Conservation (phyloP, 2,113 vertebrate species). For the Bettongia penicillata region DNA sequence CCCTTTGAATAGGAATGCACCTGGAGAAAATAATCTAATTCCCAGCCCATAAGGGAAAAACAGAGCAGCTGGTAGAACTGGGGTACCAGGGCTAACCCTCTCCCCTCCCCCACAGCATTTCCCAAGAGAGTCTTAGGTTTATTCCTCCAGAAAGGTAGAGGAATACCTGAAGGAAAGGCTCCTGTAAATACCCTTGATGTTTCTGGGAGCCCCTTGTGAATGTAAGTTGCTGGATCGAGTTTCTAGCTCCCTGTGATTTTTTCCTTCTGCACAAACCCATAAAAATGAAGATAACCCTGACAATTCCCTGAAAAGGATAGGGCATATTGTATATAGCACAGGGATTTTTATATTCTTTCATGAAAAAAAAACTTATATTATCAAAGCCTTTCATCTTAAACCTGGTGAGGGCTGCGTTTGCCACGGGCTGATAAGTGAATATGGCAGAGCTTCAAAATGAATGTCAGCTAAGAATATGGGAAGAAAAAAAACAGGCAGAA, state of each 20-base stretch:
- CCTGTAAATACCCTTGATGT: neutral
- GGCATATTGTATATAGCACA: constrained; percentile 66
- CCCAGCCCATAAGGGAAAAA: neutral
- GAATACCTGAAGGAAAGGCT: neutral
- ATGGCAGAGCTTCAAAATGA: constrained; percentile 77
- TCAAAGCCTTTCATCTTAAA: constrained; percentile 71
- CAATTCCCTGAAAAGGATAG: constrained; percentile 59
- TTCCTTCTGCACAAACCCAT: neutral
- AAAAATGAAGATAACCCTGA: constrained; percentile 43
- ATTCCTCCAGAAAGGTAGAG: neutral
- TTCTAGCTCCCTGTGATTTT: neutral
- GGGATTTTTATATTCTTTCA: constrained; percentile 54
- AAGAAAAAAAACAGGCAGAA: constrained; percentile 68
- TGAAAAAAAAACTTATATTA: constrained; percentile 58
- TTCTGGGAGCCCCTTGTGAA: neutral
- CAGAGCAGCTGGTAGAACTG: neutral
- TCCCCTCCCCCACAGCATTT: neutral
- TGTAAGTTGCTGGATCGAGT: neutral
- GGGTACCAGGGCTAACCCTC: neutral
- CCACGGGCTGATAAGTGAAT: constrained; percentile 71
- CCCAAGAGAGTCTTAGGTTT: neutral
- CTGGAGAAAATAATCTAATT: neutral
- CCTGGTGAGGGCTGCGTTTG: constrained; percentile 62
- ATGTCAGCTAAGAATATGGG: constrained; percentile 75
- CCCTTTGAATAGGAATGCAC: neutral